phyloP scores from a whole-genome alignment of 2,888 invertebrate genomes.

The Hirtodrosophila histrioides region DNA sequence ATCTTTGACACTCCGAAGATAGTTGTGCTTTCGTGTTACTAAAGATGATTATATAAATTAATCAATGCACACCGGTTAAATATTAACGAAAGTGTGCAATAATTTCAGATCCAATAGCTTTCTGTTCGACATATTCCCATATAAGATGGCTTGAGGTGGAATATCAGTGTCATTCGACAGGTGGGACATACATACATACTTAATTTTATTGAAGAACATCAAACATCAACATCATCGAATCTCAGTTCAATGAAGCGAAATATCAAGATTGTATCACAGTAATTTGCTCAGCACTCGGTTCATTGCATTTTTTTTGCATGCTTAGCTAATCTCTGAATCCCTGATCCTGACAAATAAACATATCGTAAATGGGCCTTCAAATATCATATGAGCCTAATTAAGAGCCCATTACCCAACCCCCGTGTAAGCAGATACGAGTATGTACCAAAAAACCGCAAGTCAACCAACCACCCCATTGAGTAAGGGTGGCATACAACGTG shows the following conservation, averaged over 20 bases:
- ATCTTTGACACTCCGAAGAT: too few species aligned
- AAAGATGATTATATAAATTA: too few species aligned
- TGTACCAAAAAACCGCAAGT: constrained; percentile 65
- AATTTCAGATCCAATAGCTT: too few species aligned
- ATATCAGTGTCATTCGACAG: not conserved
- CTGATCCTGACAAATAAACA: constrained; percentile 28
- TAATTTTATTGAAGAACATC: not conserved
- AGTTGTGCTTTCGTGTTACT: too few species aligned
- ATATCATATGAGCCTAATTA: constrained; percentile 79
- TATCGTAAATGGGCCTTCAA: constrained; percentile 51
- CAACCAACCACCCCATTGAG: constrained; percentile 50
- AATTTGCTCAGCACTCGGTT: constrained; percentile 26
- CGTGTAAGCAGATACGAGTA: constrained; percentile 66
- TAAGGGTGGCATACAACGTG: constrained; percentile 39
- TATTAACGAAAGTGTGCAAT: too few species aligned
- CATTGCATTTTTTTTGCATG: constrained; percentile 19
- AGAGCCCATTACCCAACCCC: constrained; percentile 79
- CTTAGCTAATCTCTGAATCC: constrained; percentile 33
- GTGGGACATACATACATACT: not conserved
- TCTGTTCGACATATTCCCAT: too few species aligned
- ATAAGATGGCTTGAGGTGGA: too few species aligned
- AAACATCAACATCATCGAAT: constrained; percentile 22
- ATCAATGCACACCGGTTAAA: too few species aligned
- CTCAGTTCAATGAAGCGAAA: constrained; percentile 41
- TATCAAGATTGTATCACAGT: constrained; percentile 12